Base-by-base conservation (phyloP, 2,113 vertebrate genomes). In the Riparia riparia region DNA sequence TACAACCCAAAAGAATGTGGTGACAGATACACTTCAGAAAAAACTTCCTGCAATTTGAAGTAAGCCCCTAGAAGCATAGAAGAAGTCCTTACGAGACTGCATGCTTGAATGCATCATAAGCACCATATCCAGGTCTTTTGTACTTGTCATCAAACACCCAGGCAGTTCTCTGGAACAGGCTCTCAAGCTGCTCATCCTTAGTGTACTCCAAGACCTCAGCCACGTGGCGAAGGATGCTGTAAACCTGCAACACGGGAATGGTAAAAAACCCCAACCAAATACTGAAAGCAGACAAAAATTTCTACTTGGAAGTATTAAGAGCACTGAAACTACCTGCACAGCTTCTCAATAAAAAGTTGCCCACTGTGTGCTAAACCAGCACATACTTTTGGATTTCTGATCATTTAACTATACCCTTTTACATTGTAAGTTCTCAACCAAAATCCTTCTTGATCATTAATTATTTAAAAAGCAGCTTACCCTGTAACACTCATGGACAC, bases 131-230 rank as follows among this genome's bases (percentile, higher is more conserved):
- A 1, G 99, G 99, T 64, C 99, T 98, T 97, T 99, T 99, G 98
- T 99, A 99, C 80, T 99, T 99, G 98, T 99, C 99, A 93, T 99
- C 99, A 34, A 99, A 99, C 14, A 99, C 99, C 99, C 99, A 99
- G 91, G 99, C 99, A 37, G 99, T 99, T 95, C 99, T 99, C 98
- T 99, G 99, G 97, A 99, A 99, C 58, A 99, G 97, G 93, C 99
- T 99, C 95, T 99, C 99, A 42, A 99, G 98, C 94, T 99, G 99
- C 93, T 99, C 99, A 45, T 99, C 99, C 96, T 99, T 99, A 54
- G 97, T 99, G 97, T 99, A 99, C 14, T 99, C 99, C 96, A 99
- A 97, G 77, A 99, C 99, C 87, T 99, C 99, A 14, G 99, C 99
- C 93, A 99, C 99, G 14, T 99, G 99, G 63, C 99, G 98, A 96